Conservation (phyloP, 2,888 invertebrate genomes). For the Sialis lutaria region DNA sequence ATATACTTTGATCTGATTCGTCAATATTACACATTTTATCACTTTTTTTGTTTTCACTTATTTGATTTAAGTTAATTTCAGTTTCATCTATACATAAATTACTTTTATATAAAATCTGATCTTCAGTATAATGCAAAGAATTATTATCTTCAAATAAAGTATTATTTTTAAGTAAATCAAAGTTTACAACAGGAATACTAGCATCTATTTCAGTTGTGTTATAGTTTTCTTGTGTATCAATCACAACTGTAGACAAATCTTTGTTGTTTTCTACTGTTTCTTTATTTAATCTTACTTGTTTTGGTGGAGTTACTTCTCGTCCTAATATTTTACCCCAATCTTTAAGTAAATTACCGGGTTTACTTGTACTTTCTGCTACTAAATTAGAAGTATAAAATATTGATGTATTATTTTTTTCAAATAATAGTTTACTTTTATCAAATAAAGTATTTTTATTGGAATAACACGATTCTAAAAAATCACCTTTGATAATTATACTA, state of each 20-base stretch:
- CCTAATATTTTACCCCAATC: constrained; percentile 45
- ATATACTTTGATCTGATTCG: constrained; percentile 8
- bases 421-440: constrained; percentile 3
- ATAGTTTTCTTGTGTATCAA: no score
- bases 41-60: no score
- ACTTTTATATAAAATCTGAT: no score
- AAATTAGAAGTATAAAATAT: constrained; percentile 14
- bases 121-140: no score
- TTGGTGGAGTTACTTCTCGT: constrained; percentile 35
- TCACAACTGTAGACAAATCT: neutral
- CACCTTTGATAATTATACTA: constrained; percentile 7
- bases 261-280: neutral
- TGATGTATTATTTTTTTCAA: neutral
- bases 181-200: no score
- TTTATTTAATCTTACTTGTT: constrained; percentile 5
- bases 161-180: no score
- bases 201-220: no score
- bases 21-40: neutral
- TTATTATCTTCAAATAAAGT: no score
- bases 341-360: constrained; percentile 33
- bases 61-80: no score
- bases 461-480: constrained; percentile 8
- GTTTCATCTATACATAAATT: no score
- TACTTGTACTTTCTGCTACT: constrained; percentile 19
- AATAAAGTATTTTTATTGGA: constrained; percentile 7